Conservation (phyloP, 2,113 vertebrate genomes). For the Mus musculus region GRCm39 chr5:140203501-140204000, state of each 20-base stretch:
- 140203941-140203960: background rate
- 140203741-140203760: background rate
- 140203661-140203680: background rate
- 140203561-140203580: too few relatives aligned
- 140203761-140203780: background rate
- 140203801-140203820: too few relatives aligned
- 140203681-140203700: background rate
- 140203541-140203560: background rate
- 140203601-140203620: background rate
- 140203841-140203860: background rate
- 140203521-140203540: background rate
- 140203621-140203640: background rate
- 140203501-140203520: background rate
- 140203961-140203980: background rate
- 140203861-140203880: background rate
- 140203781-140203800: background rate
- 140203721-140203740: background rate
- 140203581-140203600: background rate
- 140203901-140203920: background rate
- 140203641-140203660: background rate
- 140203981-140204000: background rate
- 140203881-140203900: background rate
- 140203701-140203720: background rate
- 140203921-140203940: background rate
- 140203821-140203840: background rate